Percentiles rank a stretch among this genome's conserved stretches.
phyloP scores from a whole-genome alignment of 2,888 invertebrate genomes.

The Nemotelus pantherinus region DNA sequence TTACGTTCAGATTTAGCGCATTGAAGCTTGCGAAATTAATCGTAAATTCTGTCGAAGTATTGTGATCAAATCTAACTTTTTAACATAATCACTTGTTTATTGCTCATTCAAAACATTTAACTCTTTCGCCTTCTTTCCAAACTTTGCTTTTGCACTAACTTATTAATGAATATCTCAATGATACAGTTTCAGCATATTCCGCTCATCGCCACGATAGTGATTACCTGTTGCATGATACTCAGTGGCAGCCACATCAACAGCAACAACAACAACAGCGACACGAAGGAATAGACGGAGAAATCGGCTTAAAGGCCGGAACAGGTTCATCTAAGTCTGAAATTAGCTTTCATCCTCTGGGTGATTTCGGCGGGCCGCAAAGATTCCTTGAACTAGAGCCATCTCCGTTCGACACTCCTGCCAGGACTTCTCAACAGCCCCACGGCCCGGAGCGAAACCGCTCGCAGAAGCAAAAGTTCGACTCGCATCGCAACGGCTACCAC shows the following conservation, averaged over 20 bases:
- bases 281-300: constrained; percentile 24
- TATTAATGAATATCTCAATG: constrained; percentile 36
- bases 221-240: constrained; percentile 43
- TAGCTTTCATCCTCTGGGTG: constrained; percentile 53
- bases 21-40: too few relatives aligned
- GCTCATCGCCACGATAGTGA: constrained; percentile 26
- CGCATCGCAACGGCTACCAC: constrained; percentile 20
- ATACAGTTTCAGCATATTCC: constrained; percentile 47
- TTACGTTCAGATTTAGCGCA: too few relatives aligned
- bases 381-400: background rate
- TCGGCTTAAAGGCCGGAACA: constrained; percentile 51
- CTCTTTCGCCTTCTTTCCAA: background rate
- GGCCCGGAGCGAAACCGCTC: background rate
- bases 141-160: background rate
- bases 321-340: constrained; percentile 53
- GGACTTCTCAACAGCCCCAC: background rate
- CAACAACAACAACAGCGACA: constrained; percentile 23
- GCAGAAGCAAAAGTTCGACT: background rate
- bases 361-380: constrained; percentile 36
- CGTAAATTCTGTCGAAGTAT: background rate
- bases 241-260: constrained; percentile 2
- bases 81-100: background rate
- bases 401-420: constrained; percentile 6
- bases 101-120: background rate
- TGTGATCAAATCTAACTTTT: constrained; percentile 18